Evolutionary conservation across 1,140 invertebrate species (phyloP), one percentile per base, ranked within the genome.

Genomic region (Pseudoatta argentina): DNA sequence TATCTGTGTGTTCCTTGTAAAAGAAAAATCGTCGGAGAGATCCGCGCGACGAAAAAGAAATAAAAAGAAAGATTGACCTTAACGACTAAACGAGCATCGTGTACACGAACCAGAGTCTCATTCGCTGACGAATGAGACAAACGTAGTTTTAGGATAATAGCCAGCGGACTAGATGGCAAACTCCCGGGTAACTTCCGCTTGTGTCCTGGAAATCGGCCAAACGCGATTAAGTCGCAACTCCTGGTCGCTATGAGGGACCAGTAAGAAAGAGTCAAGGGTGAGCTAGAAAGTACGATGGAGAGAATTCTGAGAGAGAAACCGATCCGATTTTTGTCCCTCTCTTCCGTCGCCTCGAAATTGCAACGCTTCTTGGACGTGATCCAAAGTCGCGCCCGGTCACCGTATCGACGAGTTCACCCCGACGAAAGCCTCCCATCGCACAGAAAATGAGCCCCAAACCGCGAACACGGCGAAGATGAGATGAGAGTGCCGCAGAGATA

Each of bases 171-270:
- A 81, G 83, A 69, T 79, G 64, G 53, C 81, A 75, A 88, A 85
- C 77, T 91, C 76, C 71, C 66, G 57, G 79, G 73, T 90, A 88
- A 82, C 89, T 88, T 75, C 48, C 48, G 85, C 48, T 90, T 88
- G 89, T 94, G 91, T 92, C 89, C 91, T 95, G 94, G 94, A 93
- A 88, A 88, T 86, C 85, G 63, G 94, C 94, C 94, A 95, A 95
- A 93, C 92, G 88, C 93, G 94, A 95, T 94, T 94, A 94, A 94
- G 92, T 92, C 89, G 91, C 81, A 34, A 90, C 87, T 91, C 87
- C 87, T 86, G 79, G 69, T 69, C 63, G 30, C n/a, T 12, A 59
- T 24, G 12, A 21, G 51, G 10, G 39, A 8, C 8, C 39, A 44
- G 39, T 44, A 44, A 44, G 39, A 44, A 44, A 44, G 10, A 44